Conservation (phyloP, 2,113 vertebrate species). For the Genyomyrus donnyi region DNA sequence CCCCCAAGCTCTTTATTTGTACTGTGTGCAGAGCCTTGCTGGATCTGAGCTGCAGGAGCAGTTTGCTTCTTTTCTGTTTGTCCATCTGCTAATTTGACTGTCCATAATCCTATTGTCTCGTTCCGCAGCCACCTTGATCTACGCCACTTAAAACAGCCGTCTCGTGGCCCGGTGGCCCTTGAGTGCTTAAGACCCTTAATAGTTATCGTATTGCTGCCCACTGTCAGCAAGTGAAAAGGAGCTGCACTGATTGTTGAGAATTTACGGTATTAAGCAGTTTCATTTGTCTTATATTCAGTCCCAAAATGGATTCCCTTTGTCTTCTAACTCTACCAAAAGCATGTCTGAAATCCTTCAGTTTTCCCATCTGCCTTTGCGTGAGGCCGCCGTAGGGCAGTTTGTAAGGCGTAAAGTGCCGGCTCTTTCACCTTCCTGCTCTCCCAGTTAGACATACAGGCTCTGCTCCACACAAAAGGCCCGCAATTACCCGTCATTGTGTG, state of each 20-base stretch:
- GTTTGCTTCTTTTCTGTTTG: constrained; percentile 27
- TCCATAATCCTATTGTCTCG: constrained; percentile 32
- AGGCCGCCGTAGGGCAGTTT: not conserved
- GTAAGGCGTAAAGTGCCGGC: not conserved
- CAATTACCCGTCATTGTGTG: constrained; percentile 35
- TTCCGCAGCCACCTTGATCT: constrained; percentile 25
- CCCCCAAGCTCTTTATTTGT: constrained; percentile 10
- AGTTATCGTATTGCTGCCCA: not conserved
- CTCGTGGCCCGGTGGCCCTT: not conserved
- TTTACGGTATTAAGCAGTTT: not conserved
- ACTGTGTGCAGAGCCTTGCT: constrained; percentile 23
- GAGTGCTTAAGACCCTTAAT: not conserved
- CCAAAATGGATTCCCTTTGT: not conserved
- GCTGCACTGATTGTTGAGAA: not conserved
- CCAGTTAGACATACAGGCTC: constrained; percentile 35
- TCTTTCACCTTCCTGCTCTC: not conserved
- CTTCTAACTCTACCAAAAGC: not conserved
- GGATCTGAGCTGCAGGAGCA: constrained; percentile 2
- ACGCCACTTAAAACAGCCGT: not conserved
- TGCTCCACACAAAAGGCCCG: constrained; percentile 30
- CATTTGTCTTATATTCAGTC: not conserved
- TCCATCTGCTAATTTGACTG: constrained; percentile 30
- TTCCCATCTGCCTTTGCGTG: not conserved
- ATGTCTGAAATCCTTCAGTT: not conserved
- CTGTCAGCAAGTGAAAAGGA: not conserved